Evolutionary conservation across 1,140 invertebrate species (phyloP), one percentile per base, ranked within the genome.

Genomic region (Penaeus vannamei): DNA sequence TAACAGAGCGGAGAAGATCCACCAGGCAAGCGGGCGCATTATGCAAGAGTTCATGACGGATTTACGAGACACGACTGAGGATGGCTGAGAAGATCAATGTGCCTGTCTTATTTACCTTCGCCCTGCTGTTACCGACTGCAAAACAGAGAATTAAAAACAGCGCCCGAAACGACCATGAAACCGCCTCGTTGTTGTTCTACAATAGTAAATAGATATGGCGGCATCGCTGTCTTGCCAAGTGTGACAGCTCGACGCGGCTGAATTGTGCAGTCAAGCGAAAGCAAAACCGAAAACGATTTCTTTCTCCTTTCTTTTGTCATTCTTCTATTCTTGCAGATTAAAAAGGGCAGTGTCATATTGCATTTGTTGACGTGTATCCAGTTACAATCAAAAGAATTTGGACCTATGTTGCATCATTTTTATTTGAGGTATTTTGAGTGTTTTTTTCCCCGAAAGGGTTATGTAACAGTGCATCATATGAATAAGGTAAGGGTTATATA

Each of bases 21-120:
- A 22, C 42, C 59, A 32, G 83, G 36, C 61, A 29, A 61, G 59
- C 81, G 53, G 29, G 61, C 53, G 79, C 81, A 81, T 87, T 87
- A 87, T 87, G 85, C 64, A 87, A 66, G 85, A 87, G 77, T 87
- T 87, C 85, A 87, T 87, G 77, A 59, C 60, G 77, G 85, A 87
- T 87, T 87, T 81, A 87, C 46, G 61, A 60, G 80, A 87, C 85
- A 87, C 85, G 85, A 66, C 77, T 80, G 85, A 87, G 79, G 72
- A 81, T 42, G 60, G 85, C 36, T 36, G 79, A 61, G 19, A 79
- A 87, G 79, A 81, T 81, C 79, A 61, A 82, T 81, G 77, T 62
- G 64, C 59, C 79, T 87, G 36, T 81, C 46, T 87, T 87, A 87
- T 87, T 87, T 66, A 82, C 59, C 60, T 69, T 62, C 83, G 26